Base-by-base conservation (phyloP, 2,888 invertebrate genomes). In the Crepidodera aurea region DNA sequence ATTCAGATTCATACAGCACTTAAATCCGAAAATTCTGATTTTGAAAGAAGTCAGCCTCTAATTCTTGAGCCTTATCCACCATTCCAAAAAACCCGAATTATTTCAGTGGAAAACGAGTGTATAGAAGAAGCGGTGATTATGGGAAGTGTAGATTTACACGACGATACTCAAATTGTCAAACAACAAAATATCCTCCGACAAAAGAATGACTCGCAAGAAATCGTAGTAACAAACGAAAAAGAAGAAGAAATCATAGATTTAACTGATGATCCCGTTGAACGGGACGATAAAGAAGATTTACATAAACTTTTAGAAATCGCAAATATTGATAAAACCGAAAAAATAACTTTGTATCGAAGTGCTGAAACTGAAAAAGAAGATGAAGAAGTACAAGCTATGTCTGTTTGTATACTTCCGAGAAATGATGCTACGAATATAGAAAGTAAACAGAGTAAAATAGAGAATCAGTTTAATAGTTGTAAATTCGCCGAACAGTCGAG, bases 301-400 rank as follows among this genome's bases (percentile, higher is more conserved):
- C 13, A 25, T 40, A 29, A 19, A 32, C 10, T 19, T 16, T 16
- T 32, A 4, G 27, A 27, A 25, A 44, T 1, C 19, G 27, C 18
- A 25, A 34, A 34, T 13, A n/a, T 3, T 2, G 12, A 12, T 12
- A 12, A 13, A 4, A 34, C 1, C 3, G 64, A 60, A 39, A 60
- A 48, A 7, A 64, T 64, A 8, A 64, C 64, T 2, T 44, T 64
- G 15, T 64, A 64, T 13, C 57, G 64, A 39, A 64, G 64, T 16
- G 64, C 57, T 2, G 64, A 64, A 32, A 58, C 64, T 1, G 7
- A 48, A 22, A 50, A 48, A 12, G 29, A 34, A 37, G 19, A 32
- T 3, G 10, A 42, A 29, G 64, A 64, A 5, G 34, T 64, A n/a
- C 57, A 53, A 19, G 54, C 60, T 6, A 60, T 39, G 15, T 53